phyloP scores from a whole-genome alignment of 2,797 vertebrate genomes.

The Dipus sagitta region DNA sequence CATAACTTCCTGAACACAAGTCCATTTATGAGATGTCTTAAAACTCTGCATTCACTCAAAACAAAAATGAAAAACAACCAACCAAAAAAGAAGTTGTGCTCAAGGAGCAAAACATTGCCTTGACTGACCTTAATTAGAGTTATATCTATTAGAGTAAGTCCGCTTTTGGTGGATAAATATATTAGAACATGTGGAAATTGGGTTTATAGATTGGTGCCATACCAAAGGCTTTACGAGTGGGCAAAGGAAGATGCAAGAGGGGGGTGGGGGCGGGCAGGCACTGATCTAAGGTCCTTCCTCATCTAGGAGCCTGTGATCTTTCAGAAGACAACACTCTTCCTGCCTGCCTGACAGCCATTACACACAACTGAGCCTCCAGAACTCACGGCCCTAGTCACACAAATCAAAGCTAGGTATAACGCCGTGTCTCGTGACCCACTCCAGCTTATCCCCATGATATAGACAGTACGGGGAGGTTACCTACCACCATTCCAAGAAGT shows the following conservation, averaged over 20 bases:
- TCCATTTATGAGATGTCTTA: not conserved
- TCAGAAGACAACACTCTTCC: not conserved
- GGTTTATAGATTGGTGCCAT: not conserved
- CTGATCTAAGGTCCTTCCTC: not conserved
- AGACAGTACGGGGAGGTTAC: not conserved
- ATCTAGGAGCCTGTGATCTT: not conserved
- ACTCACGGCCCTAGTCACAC: not conserved
- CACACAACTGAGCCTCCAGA: not conserved
- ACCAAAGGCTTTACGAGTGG: not conserved
- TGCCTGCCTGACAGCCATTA: not conserved
- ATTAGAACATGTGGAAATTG: not conserved
- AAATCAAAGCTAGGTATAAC: slow-evolving; percentile 36
- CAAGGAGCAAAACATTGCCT: not conserved
- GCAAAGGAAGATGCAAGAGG: not conserved
- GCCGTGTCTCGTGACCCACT: not conserved
- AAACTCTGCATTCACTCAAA: not conserved
- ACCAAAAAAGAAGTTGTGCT: not conserved
- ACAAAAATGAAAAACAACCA: too few species aligned
- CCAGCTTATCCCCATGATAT: slow-evolving; percentile 13
- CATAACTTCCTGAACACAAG: not conserved
- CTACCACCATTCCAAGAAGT: slow-evolving; percentile 34
- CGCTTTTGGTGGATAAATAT: not conserved
- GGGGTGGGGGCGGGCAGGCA: not conserved
- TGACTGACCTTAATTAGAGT: not conserved
- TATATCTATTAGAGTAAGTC: not conserved